A percentile compares a stretch with the other conserved stretches of the same genome.
phyloP scores from a whole-genome alignment of 2,113 vertebrate species.

The Varanus komodoensis region DNA sequence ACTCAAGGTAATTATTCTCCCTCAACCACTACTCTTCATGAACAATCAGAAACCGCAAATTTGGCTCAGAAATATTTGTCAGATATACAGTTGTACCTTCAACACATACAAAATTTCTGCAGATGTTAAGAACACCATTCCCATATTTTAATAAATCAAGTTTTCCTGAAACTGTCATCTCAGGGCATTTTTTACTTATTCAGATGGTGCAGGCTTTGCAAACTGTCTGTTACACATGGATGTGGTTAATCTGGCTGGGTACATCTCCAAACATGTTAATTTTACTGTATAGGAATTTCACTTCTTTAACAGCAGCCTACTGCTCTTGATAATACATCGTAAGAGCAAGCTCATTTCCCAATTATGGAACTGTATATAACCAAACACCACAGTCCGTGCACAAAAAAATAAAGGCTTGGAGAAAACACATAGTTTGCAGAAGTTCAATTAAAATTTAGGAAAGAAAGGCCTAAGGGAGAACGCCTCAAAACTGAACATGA shows the following conservation, averaged over 20 bases:
- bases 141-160: not conserved
- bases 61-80: not conserved
- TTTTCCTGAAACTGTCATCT: slow-evolving; percentile 1
- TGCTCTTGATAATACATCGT: not conserved
- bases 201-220: not conserved
- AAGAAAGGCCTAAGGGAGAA: no score
- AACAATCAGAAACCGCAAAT: not conserved
- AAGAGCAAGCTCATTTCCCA: not conserved
- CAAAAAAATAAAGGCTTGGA: not conserved
- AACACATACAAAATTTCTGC: not conserved
- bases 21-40: slow-evolving; percentile 1
- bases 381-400: not conserved
- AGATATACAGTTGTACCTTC: not conserved
- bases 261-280: not conserved
- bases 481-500: no score
- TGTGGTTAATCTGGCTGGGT: not conserved
- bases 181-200: not conserved
- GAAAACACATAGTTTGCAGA: not conserved
- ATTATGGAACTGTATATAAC: not conserved
- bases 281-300: not conserved
- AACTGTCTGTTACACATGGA: not conserved
- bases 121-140: not conserved
- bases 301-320: not conserved
- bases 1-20: slow-evolving; percentile 11
- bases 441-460: not conserved